Base-by-base conservation (phyloP, 2,888 invertebrate species). In the Platypus cylindrus region DNA sequence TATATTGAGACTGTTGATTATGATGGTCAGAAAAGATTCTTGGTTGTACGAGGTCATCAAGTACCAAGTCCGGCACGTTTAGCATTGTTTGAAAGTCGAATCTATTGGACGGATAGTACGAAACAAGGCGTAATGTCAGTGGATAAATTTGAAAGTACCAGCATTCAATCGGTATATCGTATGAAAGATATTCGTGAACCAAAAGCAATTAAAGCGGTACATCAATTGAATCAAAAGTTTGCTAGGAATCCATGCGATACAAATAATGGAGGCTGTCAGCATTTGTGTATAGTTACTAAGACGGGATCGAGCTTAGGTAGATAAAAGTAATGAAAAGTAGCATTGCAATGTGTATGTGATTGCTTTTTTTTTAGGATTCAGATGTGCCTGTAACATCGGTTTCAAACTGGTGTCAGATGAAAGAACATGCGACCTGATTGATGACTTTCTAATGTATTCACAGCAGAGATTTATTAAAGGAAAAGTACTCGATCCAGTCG, bases 1-100 rank as follows among this genome's bases (percentile, higher is more conserved):
- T 90, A 94, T 57, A 90, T 98, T 44, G 94, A 95, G 56, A 87
- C 91, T 0, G 86, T 93, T 0, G 89, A 94, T 59, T 98, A 97
- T 60, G 76, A 87, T 32, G 94, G 94, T 1, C 70, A 75, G 40
- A 75, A 81, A 47, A 68, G 93, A 43, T 78, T 81, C 41, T 70
- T 85, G 57, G 78, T 89, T 1, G 64, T 89, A 2, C 64, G 87
- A 38, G 87, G 89, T 2, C 78, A 81, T 41, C 75, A 82, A 42
- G 86, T 90, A 1, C 91, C 91, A 3, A 82, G 82, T 32, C 90
- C 91, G 0, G 79, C 84, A 1, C 67, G 87, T 8, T 59, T 91
- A 20, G 78, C 89, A 0, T 62, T 89, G 0, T 90, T 89, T 56
- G 90, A 90, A 59, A 84, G 83, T 51, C 66, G 80, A 17, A 77